Conservation (phyloP, 2,888 invertebrate species). For the Notodonta dromedarius region DNA sequence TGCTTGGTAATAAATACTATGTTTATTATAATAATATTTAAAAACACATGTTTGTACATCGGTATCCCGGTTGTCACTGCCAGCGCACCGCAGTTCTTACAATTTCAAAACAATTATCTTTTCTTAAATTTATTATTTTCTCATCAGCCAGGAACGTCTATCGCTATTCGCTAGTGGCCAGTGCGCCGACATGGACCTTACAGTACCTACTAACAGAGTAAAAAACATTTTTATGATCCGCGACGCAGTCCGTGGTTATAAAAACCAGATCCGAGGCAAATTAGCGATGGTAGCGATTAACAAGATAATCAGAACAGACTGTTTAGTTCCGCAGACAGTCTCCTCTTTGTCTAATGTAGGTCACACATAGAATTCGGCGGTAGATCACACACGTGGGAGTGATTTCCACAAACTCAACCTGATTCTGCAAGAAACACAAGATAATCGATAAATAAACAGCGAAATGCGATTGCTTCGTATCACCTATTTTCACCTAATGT, state of each 20-base stretch:
- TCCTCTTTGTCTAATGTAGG: conserved; percentile 50
- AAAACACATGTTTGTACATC: too few relatives aligned
- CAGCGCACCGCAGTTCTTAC: too few relatives aligned
- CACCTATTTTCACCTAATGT: conserved; percentile 15
- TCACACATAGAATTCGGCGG: conserved; percentile 41
- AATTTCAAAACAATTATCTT: too few relatives aligned
- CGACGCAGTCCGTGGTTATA: neutral
- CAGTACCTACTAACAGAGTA: too few relatives aligned
- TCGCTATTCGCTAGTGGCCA: too few relatives aligned
- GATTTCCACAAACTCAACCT: conserved; percentile 40
- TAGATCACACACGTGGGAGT: conserved; percentile 37
- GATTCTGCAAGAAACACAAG: conserved; percentile 36
- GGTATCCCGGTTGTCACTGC: too few relatives aligned
- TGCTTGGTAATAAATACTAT: too few relatives aligned
- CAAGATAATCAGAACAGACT: conserved; percentile 50
- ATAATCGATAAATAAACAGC: conserved; percentile 36
- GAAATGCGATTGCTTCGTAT: conserved; percentile 13
- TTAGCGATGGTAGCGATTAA: conserved; percentile 44
- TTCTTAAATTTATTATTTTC: too few relatives aligned
- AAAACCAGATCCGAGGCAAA: conserved; percentile 8
- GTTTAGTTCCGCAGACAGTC: conserved; percentile 38
- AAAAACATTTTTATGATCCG: neutral
- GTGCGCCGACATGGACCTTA: too few relatives aligned
- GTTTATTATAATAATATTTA: too few relatives aligned
- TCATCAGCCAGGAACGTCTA: too few relatives aligned